Percentiles rank a stretch among this genome's conserved stretches.
Evolutionary conservation across 2,888 invertebrate genomes (phyloP).

Genomic region (Acrobasis consociella): DNA sequence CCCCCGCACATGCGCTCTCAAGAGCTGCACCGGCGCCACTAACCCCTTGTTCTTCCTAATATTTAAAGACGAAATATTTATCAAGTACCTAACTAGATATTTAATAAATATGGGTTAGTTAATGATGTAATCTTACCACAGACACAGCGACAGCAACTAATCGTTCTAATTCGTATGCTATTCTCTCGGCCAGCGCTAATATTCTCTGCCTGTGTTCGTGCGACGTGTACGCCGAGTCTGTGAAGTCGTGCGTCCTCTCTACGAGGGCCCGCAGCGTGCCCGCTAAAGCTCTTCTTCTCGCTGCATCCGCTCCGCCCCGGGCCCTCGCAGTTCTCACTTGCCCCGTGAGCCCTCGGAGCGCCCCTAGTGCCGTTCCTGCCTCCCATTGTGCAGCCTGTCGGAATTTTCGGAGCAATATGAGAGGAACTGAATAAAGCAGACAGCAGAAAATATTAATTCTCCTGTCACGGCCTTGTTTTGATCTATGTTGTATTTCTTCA

Average conservation of each 20-base stretch:
- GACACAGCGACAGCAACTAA: slow-evolving; percentile 93
- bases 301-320: slow-evolving; percentile 86
- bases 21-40: slow-evolving; percentile 71
- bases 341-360: slow-evolving; percentile 92
- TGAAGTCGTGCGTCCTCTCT: slow-evolving; percentile 98
- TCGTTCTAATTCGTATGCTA: slow-evolving; percentile 95
- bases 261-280: slow-evolving; percentile 94
- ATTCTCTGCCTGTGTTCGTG: slow-evolving; percentile 98
- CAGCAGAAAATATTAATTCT: not conserved
- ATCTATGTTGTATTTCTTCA: not conserved
- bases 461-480: not conserved
- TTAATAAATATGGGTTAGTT: not conserved
- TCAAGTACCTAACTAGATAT: not conserved
- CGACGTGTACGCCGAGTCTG: slow-evolving; percentile 99
- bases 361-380: slow-evolving; percentile 89
- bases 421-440: not conserved
- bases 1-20: slow-evolving; percentile 83
- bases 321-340: slow-evolving; percentile 92
- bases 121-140: slow-evolving; percentile 82
- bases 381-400: slow-evolving; percentile 76
- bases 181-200: slow-evolving; percentile 92
- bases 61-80: not conserved
- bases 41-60: slow-evolving; percentile 69
- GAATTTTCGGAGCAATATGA: not conserved
- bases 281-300: slow-evolving; percentile 89